Base-by-base conservation (phyloP, 1,140 invertebrate genomes). In the Drosophila parabipectinata region DNA sequence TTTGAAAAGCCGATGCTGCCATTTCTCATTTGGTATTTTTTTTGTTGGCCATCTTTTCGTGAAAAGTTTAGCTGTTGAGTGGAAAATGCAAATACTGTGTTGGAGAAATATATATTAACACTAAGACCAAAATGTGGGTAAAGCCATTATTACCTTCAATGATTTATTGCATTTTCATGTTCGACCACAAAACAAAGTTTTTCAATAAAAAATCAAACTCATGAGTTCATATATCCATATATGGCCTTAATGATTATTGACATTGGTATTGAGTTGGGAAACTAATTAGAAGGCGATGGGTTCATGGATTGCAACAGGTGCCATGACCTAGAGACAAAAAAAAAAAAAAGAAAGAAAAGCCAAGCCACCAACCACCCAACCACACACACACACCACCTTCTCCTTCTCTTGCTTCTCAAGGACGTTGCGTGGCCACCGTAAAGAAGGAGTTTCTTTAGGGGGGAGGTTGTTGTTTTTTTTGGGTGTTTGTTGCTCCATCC, bases 111-210 rank as follows among this genome's bases (percentile, higher is more conserved):
- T 18, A 14, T 44, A 44, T 14, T 14, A 44, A 44, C n/a, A 44
- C 39, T 44, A 44, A 44, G 39, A 14, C 21, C 21, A 3, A 21
- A 21, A 21, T 2, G 21, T 1, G 21, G 21, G 21, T 21, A 7
- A 30, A 5, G 8, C 37, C 24, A 57, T 57, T 47, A 58, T 30
- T 58, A 28, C 28, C 47, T 5, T 9, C 45, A n/a, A 3, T 9
- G n/a, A 26, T 44, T 44, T 76, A 76, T 77, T 77, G 73, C 73
- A 77, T 77, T 77, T 77, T 52, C 73, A 71, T 77, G 73, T 76
- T 60, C 55, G 18, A 24, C 30, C 48, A 39, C 18, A 45, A 45
- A 15, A 24, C 21, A 83, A 83, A 84, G 57, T 84, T 84, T 84
- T 79, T 60, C 67, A 84, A 84, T 84, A 79, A 63, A 44, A 77